Conservation (phyloP, 2,797 vertebrate genomes). For the Chelonia mydas region DNA sequence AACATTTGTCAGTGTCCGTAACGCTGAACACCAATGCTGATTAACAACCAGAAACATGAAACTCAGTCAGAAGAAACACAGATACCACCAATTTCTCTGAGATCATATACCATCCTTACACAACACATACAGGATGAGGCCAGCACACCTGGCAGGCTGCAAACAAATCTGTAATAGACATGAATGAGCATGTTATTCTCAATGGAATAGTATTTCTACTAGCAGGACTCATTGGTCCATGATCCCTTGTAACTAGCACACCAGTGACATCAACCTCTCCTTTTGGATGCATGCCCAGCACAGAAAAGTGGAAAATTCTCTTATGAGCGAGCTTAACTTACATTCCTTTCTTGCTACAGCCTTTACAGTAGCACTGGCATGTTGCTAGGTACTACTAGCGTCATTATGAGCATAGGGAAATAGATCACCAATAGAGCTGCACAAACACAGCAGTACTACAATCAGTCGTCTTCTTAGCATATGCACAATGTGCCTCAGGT, state of each 20-base stretch:
- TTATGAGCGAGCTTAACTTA: conserved; percentile 34
- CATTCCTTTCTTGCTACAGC: conserved; percentile 42
- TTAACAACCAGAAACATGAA: conserved; percentile 51
- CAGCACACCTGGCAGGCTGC: conserved; percentile 9
- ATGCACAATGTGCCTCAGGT: no score
- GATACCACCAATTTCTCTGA: conserved; percentile 14
- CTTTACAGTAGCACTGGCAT: conserved; percentile 18
- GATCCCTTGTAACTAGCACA: conserved; percentile 36
- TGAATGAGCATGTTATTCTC: conserved; percentile 16
- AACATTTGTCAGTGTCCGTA: conserved; percentile 47
- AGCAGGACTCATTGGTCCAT: background rate
- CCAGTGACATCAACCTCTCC: conserved; percentile 21
- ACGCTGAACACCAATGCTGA: conserved; percentile 29
- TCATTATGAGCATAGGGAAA: conserved; percentile 10
- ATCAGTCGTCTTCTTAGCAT: background rate
- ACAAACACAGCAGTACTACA: background rate
- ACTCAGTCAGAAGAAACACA: conserved; percentile 37
- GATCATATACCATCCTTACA: conserved; percentile 27
- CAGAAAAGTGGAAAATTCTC: conserved; percentile 49
- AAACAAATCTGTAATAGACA: conserved; percentile 44
- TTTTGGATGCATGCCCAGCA: conserved; percentile 37
- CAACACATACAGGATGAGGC: background rate
- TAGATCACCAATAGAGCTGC: conserved; percentile 8
- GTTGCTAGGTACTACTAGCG: conserved; percentile 45
- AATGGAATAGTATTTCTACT: conserved; percentile 2